These are phyloP conservation scores for Drosophila mayri DNA, from an alignment of 1,140 invertebrate genomes.

Conservation along the genomic window DNA sequence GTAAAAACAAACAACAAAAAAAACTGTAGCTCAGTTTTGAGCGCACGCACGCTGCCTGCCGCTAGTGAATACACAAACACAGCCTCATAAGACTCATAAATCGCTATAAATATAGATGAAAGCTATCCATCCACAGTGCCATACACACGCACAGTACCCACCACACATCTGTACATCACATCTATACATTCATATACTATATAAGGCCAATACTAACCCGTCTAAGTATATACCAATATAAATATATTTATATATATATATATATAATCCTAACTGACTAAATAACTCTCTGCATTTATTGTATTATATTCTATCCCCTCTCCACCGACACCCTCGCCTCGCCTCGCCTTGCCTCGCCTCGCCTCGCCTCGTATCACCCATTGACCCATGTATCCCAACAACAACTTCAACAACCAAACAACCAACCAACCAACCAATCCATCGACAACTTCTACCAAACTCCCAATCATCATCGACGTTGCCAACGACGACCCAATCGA, in stretches of 20 bases:
- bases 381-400: conserved; percentile 31
- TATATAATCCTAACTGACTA: conserved; percentile 63
- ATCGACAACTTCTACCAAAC: conserved; percentile 33
- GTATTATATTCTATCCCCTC: conserved; percentile 78
- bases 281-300: conserved; percentile 81
- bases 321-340: conserved; percentile 27
- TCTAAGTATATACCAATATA: conserved; percentile 22
- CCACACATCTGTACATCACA: conserved; percentile 37
- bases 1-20: background rate
- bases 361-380: conserved; percentile 48
- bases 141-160: conserved; percentile 20
- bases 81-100: conserved; percentile 1
- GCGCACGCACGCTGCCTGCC: conserved; percentile 36
- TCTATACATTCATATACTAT: conserved; percentile 3
- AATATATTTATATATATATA: conserved; percentile 22
- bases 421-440: conserved; percentile 41
- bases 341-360: conserved; percentile 28
- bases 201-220: conserved; percentile 34
- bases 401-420: conserved; percentile 34
- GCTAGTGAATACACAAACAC: conserved; percentile 14
- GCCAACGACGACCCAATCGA: conserved; percentile 69
- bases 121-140: conserved; percentile 10
- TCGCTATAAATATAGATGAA: background rate
- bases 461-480: conserved; percentile 59
- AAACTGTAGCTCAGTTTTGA: conserved; percentile 12